Evolutionary conservation across 2,797 vertebrate species (phyloP).

Genomic region (Onychomys arenicola): DNA sequence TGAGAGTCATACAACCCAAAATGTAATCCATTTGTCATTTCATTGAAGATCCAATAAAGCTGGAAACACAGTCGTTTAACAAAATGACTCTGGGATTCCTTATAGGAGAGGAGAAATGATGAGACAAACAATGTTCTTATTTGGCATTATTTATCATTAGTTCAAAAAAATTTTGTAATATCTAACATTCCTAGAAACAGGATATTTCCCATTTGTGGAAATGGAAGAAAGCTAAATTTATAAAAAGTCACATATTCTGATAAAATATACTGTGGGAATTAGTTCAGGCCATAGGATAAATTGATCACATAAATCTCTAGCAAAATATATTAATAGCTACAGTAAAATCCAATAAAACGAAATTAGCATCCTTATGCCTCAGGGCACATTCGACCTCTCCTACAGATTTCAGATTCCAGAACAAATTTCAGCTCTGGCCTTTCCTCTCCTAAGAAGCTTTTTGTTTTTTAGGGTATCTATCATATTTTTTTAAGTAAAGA

Average conservation of each 20-base stretch:
- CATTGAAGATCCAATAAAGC: conserved; percentile 54
- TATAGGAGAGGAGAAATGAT: neutral
- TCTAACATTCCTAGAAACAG: neutral
- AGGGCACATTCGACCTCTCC: conserved; percentile 63
- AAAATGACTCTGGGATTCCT: conserved; percentile 13
- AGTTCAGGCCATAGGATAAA: conserved; percentile 72
- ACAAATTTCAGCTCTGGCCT: neutral
- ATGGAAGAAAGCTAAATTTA: conserved; percentile 60
- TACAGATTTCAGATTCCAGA: conserved; percentile 30
- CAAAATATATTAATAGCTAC: conserved; percentile 81
- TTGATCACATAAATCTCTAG: conserved; percentile 80
- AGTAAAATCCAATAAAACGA: conserved; percentile 80
- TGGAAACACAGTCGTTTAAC: neutral
- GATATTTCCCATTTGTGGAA: conserved; percentile 18
- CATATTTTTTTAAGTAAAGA: neutral
- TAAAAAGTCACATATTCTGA: conserved; percentile 68
- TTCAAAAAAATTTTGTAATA: neutral
- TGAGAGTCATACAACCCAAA: conserved; percentile 52
- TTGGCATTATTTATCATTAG: conserved; percentile 40
- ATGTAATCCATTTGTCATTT: conserved; percentile 72
- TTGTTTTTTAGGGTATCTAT: neutral
- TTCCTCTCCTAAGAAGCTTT: conserved; percentile 7
- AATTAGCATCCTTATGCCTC: conserved; percentile 74
- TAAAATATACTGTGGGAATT: conserved; percentile 72
- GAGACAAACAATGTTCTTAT: neutral